Percentiles rank a stretch among this genome's conserved stretches.
Conservation (phyloP, 2,888 invertebrate genomes). For the Netelia fuscicornis region DNA sequence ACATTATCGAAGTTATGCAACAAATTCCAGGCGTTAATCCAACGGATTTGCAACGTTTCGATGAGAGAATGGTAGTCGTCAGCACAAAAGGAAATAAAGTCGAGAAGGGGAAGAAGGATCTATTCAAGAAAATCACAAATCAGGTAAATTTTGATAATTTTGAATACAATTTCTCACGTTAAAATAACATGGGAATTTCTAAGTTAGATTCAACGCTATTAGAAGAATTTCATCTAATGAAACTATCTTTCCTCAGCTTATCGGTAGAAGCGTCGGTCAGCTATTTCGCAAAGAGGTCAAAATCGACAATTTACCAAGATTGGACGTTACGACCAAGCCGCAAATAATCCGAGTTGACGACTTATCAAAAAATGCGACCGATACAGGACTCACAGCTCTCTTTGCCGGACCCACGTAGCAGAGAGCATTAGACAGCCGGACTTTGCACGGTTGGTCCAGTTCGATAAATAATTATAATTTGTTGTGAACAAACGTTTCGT, state of each 20-base stretch:
- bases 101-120: slow-evolving; percentile 95
- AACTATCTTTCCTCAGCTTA: slow-evolving; percentile 87
- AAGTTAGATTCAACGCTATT: background rate
- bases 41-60: slow-evolving; percentile 93
- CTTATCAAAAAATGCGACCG: slow-evolving; percentile 79
- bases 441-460: slow-evolving; percentile 76
- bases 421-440: slow-evolving; percentile 72
- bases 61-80: slow-evolving; percentile 91
- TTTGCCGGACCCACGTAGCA: slow-evolving; percentile 84
- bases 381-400: slow-evolving; percentile 81
- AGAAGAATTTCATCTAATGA: background rate
- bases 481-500: slow-evolving; percentile 68
- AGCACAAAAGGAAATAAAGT: slow-evolving; percentile 91
- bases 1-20: slow-evolving; percentile 88
- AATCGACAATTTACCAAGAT: slow-evolving; percentile 93
- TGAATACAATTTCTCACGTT: background rate
- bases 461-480: slow-evolving; percentile 78
- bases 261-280: slow-evolving; percentile 94
- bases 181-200: background rate
- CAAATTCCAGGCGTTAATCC: slow-evolving; percentile 94
- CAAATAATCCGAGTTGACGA: slow-evolving; percentile 80
- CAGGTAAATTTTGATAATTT: slow-evolving; percentile 85
- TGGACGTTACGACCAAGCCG: slow-evolving; percentile 85
- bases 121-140: slow-evolving; percentile 95
- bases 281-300: slow-evolving; percentile 94